A percentile compares a stretch with the other conserved stretches of the same genome.
Evolutionary conservation across 2,888 invertebrate species (phyloP).

Genomic region (Adelognathus sp.): DNA sequence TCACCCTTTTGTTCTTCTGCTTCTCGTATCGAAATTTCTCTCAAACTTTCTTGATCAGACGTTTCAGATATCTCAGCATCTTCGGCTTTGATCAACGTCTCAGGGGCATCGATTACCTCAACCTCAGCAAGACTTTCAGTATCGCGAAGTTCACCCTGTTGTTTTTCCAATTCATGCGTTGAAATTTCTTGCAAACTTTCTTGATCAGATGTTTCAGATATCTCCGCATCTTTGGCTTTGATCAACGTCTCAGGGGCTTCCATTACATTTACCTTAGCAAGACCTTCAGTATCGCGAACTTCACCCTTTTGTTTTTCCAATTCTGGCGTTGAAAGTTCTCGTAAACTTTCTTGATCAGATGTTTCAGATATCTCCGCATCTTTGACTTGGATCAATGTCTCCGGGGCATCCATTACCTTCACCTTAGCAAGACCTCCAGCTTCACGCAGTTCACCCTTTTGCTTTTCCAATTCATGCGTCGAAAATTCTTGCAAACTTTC

Average conservation of each 20-base stretch:
- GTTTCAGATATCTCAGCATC: neutral
- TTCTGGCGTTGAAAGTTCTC: conserved; percentile 57
- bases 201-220: conserved; percentile 30
- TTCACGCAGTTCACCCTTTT: conserved; percentile 10
- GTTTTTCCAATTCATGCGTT: neutral
- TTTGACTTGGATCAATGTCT: conserved; percentile 60
- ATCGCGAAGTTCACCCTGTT: conserved; percentile 13
- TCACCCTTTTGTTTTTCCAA: conserved; percentile 27
- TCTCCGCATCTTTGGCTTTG: conserved; percentile 19
- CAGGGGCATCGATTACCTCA: neutral
- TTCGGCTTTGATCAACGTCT: neutral
- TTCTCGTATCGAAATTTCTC: conserved; percentile 12
- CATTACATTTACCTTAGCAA: conserved; percentile 13
- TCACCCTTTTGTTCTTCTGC: neutral
- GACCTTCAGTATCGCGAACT: neutral
- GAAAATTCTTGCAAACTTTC: conserved; percentile 53
- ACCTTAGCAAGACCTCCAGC: conserved; percentile 12
- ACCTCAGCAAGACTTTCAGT: neutral
- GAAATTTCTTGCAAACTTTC: conserved; percentile 12
- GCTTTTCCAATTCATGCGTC: conserved; percentile 51
- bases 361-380: conserved; percentile 58
- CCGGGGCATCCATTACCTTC: neutral
- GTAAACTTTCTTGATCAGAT: conserved; percentile 28
- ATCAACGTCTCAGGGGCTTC: conserved; percentile 12
- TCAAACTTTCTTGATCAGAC: neutral